Base-by-base conservation (phyloP, 1,140 invertebrate genomes). In the Coenobita brevimanus region DNA sequence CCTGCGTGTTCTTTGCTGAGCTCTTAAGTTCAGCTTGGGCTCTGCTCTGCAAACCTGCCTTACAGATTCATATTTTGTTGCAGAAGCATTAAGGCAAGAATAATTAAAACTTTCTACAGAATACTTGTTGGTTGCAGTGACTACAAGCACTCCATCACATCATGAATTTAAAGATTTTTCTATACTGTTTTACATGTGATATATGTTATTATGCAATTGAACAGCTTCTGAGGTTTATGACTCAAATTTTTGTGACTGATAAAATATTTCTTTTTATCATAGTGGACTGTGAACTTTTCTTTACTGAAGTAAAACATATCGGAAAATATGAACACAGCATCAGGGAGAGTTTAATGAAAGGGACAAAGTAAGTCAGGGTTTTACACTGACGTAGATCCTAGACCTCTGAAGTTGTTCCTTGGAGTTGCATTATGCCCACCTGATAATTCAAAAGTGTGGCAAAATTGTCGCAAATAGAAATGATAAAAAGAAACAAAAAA, bases 11-110 rank as follows among this genome's bases (percentile, higher is more conserved):
- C 85, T 87, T 30, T 87, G 57, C 38, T 80, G 64, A 79, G 60
- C 85, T 71, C 78, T 57, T 15, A 41, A 27, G 85, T 86, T 67
- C 50, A 50, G 50, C 43, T 41, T 54, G 76, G 85, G 60, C 76
- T 60, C 33, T 87, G 76, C 76, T 87, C 67, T 80, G 76, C 62
- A 87, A 81, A 81, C 76, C 64, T 46, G 85, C 85, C 85, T 87
- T 87, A 87, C 67, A 67, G 43, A 80, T 60, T 87, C 82, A 71
- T 73, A 80, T 80, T 83, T 83, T 54, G 76, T 87, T 87, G 85
- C 85, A 87, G 81, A 87, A 87, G 76, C 76, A 78, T 73, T 87
- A 81, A 87, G 76, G 85, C 85, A 87, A 87, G 38, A 73, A 80
- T n/a, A n/a, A 38, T 71, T 54, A 69, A 71, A 60, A 43, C 60